Percentiles rank a stretch among this genome's conserved stretches.
These are phyloP conservation scores for Phaonia tiefii DNA, from an alignment of 2,888 invertebrate species.

Conservation along the genomic window DNA sequence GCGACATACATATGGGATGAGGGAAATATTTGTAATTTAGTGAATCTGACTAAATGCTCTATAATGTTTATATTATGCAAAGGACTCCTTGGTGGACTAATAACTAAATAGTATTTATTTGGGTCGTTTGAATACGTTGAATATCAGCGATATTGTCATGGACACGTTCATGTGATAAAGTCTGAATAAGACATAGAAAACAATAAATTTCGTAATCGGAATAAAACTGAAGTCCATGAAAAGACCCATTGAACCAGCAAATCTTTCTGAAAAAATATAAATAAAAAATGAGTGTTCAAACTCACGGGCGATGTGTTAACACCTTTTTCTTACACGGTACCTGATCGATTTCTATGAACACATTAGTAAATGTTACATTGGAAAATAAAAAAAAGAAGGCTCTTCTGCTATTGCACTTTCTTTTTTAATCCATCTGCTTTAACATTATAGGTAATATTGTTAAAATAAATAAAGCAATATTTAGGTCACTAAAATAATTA, in stretches of 20 bases:
- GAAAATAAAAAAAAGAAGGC: too few relatives aligned
- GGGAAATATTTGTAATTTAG: slow-evolving; percentile 42
- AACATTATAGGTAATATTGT: too few relatives aligned
- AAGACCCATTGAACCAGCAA: slow-evolving; percentile 88
- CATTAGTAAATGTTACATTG: too few relatives aligned
- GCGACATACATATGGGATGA: too few relatives aligned
- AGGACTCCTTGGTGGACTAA: slow-evolving; percentile 17
- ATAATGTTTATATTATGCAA: slow-evolving; percentile 21
- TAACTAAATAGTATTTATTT: slow-evolving; percentile 27
- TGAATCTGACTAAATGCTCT: slow-evolving; percentile 11
- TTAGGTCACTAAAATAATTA: too few relatives aligned
- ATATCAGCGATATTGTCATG: not conserved
- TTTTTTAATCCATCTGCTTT: too few relatives aligned
- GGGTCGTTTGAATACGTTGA: not conserved
- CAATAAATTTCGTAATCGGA: slow-evolving; percentile 86
- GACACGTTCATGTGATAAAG: slow-evolving; percentile 76
- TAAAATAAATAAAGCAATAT: too few relatives aligned
- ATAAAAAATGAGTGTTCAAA: too few relatives aligned
- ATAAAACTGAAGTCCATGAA: slow-evolving; percentile 91
- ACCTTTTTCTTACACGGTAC: too few relatives aligned
- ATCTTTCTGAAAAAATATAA: slow-evolving; percentile 84
- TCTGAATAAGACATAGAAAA: slow-evolving; percentile 85
- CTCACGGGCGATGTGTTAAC: too few relatives aligned
- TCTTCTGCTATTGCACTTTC: too few relatives aligned
- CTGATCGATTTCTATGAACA: too few relatives aligned